phyloP scores from a whole-genome alignment of 2,888 invertebrate species.

The Siphonodentalium dalli region DNA sequence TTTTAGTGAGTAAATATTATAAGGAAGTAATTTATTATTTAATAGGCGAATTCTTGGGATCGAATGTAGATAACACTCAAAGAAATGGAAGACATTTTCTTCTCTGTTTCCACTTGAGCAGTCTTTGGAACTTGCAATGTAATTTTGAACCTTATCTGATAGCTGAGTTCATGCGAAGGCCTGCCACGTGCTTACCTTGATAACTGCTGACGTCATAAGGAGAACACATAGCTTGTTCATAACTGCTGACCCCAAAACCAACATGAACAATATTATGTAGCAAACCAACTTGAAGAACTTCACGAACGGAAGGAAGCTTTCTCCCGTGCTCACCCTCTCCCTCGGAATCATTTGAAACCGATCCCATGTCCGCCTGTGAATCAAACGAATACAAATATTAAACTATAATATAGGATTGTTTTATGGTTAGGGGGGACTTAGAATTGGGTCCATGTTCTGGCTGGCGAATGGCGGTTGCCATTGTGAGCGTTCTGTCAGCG shows the following conservation, averaged over 20 bases:
- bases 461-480: too few species aligned
- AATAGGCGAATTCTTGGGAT: too few species aligned
- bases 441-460: too few species aligned
- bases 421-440: not conserved
- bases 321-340: constrained; percentile 38
- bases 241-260: constrained; percentile 85
- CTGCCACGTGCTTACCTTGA: constrained; percentile 31
- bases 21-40: too few species aligned
- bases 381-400: not conserved
- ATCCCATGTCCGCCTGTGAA: constrained; percentile 50
- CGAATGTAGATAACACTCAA: too few species aligned
- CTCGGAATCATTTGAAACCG: constrained; percentile 53
- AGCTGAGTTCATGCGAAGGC: not conserved
- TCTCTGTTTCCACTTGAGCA: not conserved
- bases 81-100: not conserved
- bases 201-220: constrained; percentile 41
- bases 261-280: constrained; percentile 83
- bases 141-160: too few species aligned
- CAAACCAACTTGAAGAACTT: constrained; percentile 71
- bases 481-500: too few species aligned
- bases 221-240: constrained; percentile 83
- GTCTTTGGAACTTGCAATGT: too few species aligned
- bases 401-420: not conserved
- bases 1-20: too few species aligned
- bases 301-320: constrained; percentile 42